phyloP scores from a whole-genome alignment of 1,140 invertebrate species.

The Heliconius melpomene region DNA sequence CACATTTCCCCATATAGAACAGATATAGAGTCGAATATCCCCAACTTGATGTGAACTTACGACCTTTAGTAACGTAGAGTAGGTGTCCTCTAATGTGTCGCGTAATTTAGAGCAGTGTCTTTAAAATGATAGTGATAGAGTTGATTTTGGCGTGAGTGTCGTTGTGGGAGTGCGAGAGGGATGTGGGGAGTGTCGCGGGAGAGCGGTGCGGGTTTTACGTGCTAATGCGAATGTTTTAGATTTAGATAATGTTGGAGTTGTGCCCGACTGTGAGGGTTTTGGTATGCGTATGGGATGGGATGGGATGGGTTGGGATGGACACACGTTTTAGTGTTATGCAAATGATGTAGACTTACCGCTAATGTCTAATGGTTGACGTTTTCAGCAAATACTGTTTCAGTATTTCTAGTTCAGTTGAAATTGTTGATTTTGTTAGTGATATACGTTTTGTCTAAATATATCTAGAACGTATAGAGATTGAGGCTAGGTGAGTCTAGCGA shows the following conservation, averaged over 20 bases:
- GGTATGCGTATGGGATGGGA: not conserved
- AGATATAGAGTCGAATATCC: slow-evolving; percentile 43
- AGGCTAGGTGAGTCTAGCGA: no score
- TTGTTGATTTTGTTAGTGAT: slow-evolving; percentile 1
- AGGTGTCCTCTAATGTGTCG: slow-evolving; percentile 79
- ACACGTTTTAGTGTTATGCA: not conserved
- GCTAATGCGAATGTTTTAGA: slow-evolving; percentile 40
- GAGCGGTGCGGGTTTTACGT: slow-evolving; percentile 48
- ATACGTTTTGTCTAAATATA: not conserved
- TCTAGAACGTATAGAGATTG: not conserved
- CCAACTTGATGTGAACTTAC: slow-evolving; percentile 23
- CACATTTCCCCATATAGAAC: slow-evolving; percentile 32
- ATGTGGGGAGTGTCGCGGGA: slow-evolving; percentile 73
- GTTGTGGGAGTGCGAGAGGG: slow-evolving; percentile 65
- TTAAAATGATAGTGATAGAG: slow-evolving; percentile 56
- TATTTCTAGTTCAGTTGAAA: not conserved
- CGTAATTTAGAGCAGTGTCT: slow-evolving; percentile 65
- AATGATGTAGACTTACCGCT: slow-evolving; percentile 1
- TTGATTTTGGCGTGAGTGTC: slow-evolving; percentile 55
- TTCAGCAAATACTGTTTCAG: not conserved
- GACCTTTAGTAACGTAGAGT: slow-evolving; percentile 45
- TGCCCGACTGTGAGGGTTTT: slow-evolving; percentile 1
- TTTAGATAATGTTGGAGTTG: slow-evolving; percentile 11
- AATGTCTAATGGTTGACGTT: not conserved
- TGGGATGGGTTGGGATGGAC: slow-evolving; percentile 1